phyloP scores from a whole-genome alignment of 2,113 vertebrate species.

The Chlorodrepanis virens region DNA sequence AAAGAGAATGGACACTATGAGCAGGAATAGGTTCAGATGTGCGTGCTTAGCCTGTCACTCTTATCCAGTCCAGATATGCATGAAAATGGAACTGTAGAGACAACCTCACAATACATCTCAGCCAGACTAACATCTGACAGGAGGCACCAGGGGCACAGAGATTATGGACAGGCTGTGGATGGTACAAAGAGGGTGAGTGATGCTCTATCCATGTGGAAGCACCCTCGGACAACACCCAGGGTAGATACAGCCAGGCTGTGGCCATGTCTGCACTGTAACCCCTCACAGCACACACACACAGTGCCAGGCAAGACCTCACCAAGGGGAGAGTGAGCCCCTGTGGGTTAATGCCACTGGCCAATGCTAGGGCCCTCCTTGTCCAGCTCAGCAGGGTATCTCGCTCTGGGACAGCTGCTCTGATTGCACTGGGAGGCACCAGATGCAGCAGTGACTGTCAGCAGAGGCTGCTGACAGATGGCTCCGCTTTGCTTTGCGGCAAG shows the following conservation, averaged over 20 bases:
- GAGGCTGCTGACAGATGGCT: not conserved
- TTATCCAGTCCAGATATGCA: not conserved
- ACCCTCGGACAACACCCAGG: not conserved
- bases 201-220: not conserved
- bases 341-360: not conserved
- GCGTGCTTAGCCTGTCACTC: not conserved
- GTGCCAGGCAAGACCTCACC: not conserved
- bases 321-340: not conserved
- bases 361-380: not conserved
- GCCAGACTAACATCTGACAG: not conserved
- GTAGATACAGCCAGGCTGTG: not conserved
- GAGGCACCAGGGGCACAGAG: not conserved
- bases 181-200: not conserved
- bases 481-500: not conserved
- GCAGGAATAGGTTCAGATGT: not conserved
- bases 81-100: not conserved
- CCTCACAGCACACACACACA: not conserved
- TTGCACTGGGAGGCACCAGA: not conserved
- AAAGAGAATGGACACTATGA: not conserved
- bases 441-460: not conserved
- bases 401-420: not conserved
- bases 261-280: not conserved
- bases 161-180: not conserved
- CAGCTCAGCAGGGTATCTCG: not conserved
- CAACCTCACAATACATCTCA: not conserved